Evolutionary conservation across 2,797 vertebrate genomes (phyloP), one percentile per base, ranked within the genome.

Genomic region (Phrynocephalus forsythii): DNA sequence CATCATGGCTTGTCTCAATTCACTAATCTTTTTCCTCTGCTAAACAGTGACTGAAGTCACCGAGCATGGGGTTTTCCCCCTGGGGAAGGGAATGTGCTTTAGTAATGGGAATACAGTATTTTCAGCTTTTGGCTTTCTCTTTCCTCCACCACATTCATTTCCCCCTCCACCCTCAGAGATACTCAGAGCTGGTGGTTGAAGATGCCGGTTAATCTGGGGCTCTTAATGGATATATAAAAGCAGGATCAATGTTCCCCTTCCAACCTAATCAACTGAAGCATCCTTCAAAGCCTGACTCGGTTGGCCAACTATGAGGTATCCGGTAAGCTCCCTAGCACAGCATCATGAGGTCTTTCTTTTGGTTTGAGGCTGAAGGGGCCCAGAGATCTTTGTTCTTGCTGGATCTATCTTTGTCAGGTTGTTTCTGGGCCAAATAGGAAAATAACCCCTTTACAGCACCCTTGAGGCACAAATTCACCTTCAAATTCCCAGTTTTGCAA

Each of bases 161-260:
- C 50, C 8, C 63, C 76, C 52, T 20, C 56, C 26, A n/a, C 24
- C n/a, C 30, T 10, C 71, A 73, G 44, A 75, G 77, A 48, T 33
- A 44, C 44, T 33, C 72, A 84, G 68, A 66, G 69, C 50, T 10
- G 1, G 83, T 75, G 83, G 82, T 52, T 88, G 77, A 67, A 68
- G 56, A 75, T 80, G 87, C 71, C 80, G 87, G 83, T 88, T 88
- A 85, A 85, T 88, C 83, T 81, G 78, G 69, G 60, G 71, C 69
- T 67, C 78, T 88, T 85, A 88, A 88, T 88, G 87, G 87, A 88
- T 80, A 85, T 67, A 88, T 88, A 80, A 88, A 85, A 84, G 83
- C 87, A 85, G 83, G 78, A 88, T 88, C 87, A 88, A 84, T 88
- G 83, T 85, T 85, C 44, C 60, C n/a, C 71, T 85, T 88, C 86